These are phyloP conservation scores for Nautilus pompilius DNA, from an alignment of 1,140 invertebrate genomes.

Conservation along the genomic window DNA sequence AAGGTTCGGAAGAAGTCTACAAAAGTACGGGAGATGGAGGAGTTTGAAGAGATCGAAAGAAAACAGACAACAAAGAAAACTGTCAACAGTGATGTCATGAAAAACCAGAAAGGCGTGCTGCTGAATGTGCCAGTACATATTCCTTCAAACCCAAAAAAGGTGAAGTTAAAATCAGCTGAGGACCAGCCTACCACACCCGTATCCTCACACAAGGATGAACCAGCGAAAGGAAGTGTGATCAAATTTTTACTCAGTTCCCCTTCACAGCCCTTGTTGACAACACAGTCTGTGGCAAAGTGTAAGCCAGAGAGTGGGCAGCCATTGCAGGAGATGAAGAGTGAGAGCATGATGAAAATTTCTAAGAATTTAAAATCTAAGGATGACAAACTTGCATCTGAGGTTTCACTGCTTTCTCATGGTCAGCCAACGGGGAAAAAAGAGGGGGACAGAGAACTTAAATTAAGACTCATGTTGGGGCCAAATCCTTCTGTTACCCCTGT, in stretches of 20 bases:
- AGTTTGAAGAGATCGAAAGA: slow-evolving; percentile 81
- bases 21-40: slow-evolving; percentile 73
- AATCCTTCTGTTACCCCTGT: neutral
- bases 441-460: slow-evolving; percentile 1
- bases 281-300: neutral
- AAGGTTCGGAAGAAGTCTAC: slow-evolving; percentile 89
- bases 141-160: slow-evolving; percentile 13
- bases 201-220: slow-evolving; percentile 4
- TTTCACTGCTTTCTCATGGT: too few species aligned
- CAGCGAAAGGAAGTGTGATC: slow-evolving; percentile 29
- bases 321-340: too few species aligned
- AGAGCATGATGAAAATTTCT: too few species aligned
- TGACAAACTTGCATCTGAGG: too few species aligned
- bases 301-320: neutral
- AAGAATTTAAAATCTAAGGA: too few species aligned
- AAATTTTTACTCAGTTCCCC: slow-evolving; percentile 38
- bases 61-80: slow-evolving; percentile 31
- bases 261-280: slow-evolving; percentile 10
- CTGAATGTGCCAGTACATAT: slow-evolving; percentile 6
- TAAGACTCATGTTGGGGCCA: slow-evolving; percentile 1
- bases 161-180: slow-evolving; percentile 10
- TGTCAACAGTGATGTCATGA: neutral
- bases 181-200: neutral
- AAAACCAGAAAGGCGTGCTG: neutral
- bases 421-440: neutral